Evolutionary conservation across 2,797 vertebrate species (phyloP).

Genomic region (Cetoscarus ocellatus): DNA sequence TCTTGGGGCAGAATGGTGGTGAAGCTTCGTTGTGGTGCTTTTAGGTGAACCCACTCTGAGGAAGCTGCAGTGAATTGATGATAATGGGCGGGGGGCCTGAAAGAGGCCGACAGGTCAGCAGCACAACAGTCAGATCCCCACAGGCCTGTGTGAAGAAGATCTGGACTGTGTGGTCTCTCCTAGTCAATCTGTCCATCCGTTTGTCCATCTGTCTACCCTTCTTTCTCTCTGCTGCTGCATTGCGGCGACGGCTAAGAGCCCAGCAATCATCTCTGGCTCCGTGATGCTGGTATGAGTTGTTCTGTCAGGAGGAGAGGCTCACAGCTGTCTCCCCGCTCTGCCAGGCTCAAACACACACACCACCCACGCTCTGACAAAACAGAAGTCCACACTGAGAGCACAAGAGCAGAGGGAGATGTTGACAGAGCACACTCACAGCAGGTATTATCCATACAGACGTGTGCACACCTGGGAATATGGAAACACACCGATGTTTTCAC

Average conservation of each 20-base stretch:
- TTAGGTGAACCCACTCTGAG: too few species aligned
- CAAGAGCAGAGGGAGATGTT: background rate
- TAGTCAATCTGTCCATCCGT: background rate
- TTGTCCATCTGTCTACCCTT: background rate
- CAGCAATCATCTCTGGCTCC: slow-evolving; percentile 44
- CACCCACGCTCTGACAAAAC: background rate
- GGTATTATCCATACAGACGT: background rate
- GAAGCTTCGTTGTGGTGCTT: too few species aligned
- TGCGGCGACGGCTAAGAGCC: slow-evolving; percentile 61
- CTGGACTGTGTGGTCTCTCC: background rate
- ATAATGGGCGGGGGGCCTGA: slow-evolving; percentile 15
- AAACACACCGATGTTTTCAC: background rate
- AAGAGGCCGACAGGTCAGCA: slow-evolving; percentile 10
- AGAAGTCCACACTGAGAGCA: background rate
- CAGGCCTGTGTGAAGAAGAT: background rate
- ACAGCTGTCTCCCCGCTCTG: slow-evolving; percentile 47
- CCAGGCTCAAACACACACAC: slow-evolving; percentile 5
- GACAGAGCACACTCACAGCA: background rate
- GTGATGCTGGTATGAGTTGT: slow-evolving; percentile 17
- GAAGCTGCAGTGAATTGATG: slow-evolving; percentile 5
- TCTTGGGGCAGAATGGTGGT: too few species aligned
- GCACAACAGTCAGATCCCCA: background rate
- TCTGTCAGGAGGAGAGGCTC: slow-evolving; percentile 38
- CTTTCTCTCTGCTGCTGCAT: slow-evolving; percentile 66
- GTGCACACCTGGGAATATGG: background rate